Percentiles rank a stretch among this genome's conserved stretches.
Evolutionary conservation across 2,888 invertebrate genomes (phyloP).

Genomic region (Sicus ferrugineus): DNA sequence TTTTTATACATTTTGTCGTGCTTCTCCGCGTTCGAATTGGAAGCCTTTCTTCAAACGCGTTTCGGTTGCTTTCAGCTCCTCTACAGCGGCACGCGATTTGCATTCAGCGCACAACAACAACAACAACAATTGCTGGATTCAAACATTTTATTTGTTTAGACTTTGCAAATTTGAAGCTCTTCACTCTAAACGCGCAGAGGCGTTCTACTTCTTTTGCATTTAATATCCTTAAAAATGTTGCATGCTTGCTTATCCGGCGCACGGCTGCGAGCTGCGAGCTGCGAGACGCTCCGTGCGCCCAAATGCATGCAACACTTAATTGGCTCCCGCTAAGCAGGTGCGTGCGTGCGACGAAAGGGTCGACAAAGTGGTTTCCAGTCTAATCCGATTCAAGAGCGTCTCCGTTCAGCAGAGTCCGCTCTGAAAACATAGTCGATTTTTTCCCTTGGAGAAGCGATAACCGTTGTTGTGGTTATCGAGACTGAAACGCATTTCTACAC

Average conservation of each 20-base stretch:
- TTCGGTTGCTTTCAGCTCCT: background rate
- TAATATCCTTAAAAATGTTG: slow-evolving; percentile 26
- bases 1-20: too few species aligned
- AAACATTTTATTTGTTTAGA: background rate
- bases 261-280: background rate
- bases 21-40: background rate
- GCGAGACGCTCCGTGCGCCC: slow-evolving; percentile 19
- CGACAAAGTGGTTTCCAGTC: too few species aligned
- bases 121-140: slow-evolving; percentile 1
- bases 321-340: slow-evolving; percentile 15
- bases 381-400: too few species aligned
- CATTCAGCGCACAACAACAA: slow-evolving; percentile 22
- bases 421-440: too few species aligned
- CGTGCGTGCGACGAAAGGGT: background rate
- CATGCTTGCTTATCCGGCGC: slow-evolving; percentile 14
- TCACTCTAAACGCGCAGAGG: background rate
- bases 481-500: too few species aligned
- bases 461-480: too few species aligned
- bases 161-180: background rate
- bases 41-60: background rate
- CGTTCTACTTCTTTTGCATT: slow-evolving; percentile 10
- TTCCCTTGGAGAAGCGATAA: too few species aligned
- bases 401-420: too few species aligned
- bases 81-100: slow-evolving; percentile 24
- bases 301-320: slow-evolving; percentile 30